phyloP scores from a whole-genome alignment of 2,797 vertebrate genomes.

The Microctenopoma lineatum region DNA sequence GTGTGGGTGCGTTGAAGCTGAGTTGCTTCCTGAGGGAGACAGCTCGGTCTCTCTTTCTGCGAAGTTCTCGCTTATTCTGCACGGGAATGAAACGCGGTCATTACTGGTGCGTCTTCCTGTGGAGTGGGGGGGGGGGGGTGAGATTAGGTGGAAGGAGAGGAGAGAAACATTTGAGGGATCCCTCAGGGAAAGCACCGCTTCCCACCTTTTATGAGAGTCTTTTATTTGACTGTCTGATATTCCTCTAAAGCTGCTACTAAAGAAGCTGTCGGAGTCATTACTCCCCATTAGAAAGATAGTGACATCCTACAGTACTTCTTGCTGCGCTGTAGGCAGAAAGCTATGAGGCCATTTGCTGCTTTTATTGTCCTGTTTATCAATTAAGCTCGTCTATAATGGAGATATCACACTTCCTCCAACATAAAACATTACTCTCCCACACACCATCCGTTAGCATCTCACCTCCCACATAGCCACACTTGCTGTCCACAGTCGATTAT shows the following conservation, averaged over 20 bases:
- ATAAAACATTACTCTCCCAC: conserved; percentile 83
- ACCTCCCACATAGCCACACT: conserved; percentile 82
- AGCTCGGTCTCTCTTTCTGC: too few relatives aligned
- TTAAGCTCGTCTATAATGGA: conserved; percentile 78
- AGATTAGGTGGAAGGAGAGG: conserved; percentile 51
- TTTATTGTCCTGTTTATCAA: conserved; percentile 82
- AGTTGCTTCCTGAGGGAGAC: too few relatives aligned
- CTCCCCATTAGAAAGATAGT: conserved; percentile 41
- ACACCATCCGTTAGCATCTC: conserved; percentile 81
- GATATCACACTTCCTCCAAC: conserved; percentile 78
- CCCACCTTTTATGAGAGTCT: conserved; percentile 50
- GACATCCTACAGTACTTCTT: conserved; percentile 54
- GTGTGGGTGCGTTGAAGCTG: too few relatives aligned
- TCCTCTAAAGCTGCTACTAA: conserved; percentile 60
- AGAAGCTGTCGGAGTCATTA: conserved; percentile 55
- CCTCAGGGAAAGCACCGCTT: conserved; percentile 65
- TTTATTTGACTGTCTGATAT: conserved; percentile 66
- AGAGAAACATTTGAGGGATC: conserved; percentile 66
- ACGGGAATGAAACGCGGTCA: conserved; percentile 47
- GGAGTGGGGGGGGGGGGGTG: conserved; percentile 9
- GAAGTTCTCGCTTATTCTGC: conserved; percentile 52
- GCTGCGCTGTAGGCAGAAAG: conserved; percentile 59
- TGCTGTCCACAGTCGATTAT: conserved; percentile 75
- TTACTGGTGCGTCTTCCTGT: conserved; percentile 51
- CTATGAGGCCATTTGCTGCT: conserved; percentile 65